A percentile compares a stretch with the other conserved stretches of the same genome.
Evolutionary conservation across 2,888 invertebrate species (phyloP).

Genomic region (Parnassius apollo): DNA sequence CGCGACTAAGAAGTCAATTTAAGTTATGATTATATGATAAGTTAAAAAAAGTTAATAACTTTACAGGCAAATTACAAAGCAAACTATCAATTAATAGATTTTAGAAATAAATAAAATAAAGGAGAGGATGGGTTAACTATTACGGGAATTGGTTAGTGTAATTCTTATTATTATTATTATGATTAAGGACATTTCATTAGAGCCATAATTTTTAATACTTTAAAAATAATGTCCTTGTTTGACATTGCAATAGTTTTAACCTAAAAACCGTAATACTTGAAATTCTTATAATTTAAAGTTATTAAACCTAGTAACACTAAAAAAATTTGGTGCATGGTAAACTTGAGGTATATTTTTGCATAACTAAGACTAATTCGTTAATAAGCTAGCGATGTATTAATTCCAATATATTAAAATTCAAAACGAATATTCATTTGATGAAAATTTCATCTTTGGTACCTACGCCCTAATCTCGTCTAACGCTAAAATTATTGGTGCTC

Average conservation of each 20-base stretch:
- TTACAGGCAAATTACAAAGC: constrained; percentile 74
- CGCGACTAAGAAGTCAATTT: constrained; percentile 41
- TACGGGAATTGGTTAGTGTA: constrained; percentile 54
- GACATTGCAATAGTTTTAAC: constrained; percentile 36
- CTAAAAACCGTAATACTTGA: constrained; percentile 64
- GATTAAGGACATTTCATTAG: constrained; percentile 29
- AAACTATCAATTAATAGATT: constrained; percentile 55
- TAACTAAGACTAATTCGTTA: constrained; percentile 40
- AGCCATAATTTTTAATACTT: constrained; percentile 37
- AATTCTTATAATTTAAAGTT: constrained; percentile 41
- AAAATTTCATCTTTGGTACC: constrained; percentile 75
- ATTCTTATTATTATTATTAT: constrained; percentile 27
- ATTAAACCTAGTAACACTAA: constrained; percentile 61
- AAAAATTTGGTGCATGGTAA: constrained; percentile 78
- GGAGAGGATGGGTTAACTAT: constrained; percentile 62
- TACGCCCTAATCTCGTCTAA: constrained; percentile 62
- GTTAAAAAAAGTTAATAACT: constrained; percentile 43
- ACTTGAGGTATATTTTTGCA: constrained; percentile 72
- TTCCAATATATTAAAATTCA: constrained; percentile 44
- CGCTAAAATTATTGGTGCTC: constrained; percentile 65
- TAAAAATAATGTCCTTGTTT: constrained; percentile 31
- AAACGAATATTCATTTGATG: constrained; percentile 75
- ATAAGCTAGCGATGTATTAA: constrained; percentile 38
- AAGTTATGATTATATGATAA: constrained; percentile 34
- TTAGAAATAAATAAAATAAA: constrained; percentile 69